Evolutionary conservation across 1,140 invertebrate species (phyloP).

Genomic region (Antheraea pernyi): DNA sequence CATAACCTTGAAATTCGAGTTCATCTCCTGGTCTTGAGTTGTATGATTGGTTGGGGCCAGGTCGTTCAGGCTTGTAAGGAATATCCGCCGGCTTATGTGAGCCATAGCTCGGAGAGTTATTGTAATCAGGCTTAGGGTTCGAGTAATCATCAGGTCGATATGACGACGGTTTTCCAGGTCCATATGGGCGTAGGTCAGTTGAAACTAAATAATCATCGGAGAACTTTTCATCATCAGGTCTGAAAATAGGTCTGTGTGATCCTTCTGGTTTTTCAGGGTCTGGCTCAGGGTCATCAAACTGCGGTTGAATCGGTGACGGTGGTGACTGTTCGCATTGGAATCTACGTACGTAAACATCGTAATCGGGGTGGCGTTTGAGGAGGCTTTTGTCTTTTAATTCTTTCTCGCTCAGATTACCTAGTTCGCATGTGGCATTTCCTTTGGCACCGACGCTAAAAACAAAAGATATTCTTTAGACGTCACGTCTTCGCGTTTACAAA

Average conservation of each 20-base stretch:
- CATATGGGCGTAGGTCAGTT: slow-evolving; percentile 35
- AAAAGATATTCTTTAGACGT: slow-evolving; percentile 12
- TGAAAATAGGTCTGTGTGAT: slow-evolving; percentile 51
- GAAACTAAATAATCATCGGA: slow-evolving; percentile 40
- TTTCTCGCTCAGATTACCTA: slow-evolving; percentile 55
- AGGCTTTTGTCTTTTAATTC: slow-evolving; percentile 58
- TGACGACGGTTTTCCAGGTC: slow-evolving; percentile 37
- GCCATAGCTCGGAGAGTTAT: slow-evolving; percentile 59
- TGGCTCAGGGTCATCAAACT: slow-evolving; percentile 41
- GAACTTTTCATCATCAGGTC: slow-evolving; percentile 58
- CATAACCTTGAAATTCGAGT: slow-evolving; percentile 1
- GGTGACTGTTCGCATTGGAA: slow-evolving; percentile 62
- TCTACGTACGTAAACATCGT: slow-evolving; percentile 60
- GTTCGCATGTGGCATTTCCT: slow-evolving; percentile 67
- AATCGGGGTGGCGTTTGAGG: slow-evolving; percentile 55
- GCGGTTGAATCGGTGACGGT: slow-evolving; percentile 50
- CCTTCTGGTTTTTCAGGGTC: slow-evolving; percentile 10
- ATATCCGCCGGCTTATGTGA: slow-evolving; percentile 55
- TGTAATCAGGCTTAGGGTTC: slow-evolving; percentile 47
- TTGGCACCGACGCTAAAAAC: slow-evolving; percentile 65
- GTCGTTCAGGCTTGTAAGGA: slow-evolving; percentile 47
- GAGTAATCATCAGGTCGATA: slow-evolving; percentile 58
- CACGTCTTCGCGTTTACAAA: not conserved
- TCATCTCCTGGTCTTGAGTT: slow-evolving; percentile 29
- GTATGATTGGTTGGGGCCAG: slow-evolving; percentile 29